Evolutionary conservation across 2,888 invertebrate genomes (phyloP), one percentile per base, ranked within the genome.

Genomic region (Drosophila borborema): DNA sequence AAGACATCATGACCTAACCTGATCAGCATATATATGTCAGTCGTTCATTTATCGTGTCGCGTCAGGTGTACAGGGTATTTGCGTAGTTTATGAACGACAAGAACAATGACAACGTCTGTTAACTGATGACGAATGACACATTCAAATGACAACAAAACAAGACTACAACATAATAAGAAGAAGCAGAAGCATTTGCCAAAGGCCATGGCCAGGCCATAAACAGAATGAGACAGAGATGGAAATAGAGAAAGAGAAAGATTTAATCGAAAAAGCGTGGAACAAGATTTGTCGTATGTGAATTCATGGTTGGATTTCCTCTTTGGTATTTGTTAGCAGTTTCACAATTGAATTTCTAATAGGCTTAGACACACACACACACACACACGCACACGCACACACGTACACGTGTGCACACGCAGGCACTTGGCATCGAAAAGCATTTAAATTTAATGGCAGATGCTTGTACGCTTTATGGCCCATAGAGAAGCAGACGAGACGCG

Each of bases 331-430:
- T 48, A 38, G 59, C 48, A 40, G 64, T 80, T 73, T 66, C 66
- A 68, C 82, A 79, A 84, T 85, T 85, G 89, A 89, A 89, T 89
- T 84, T 89, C 85, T 87, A 89, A 85, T 89, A 75, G 89, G 77
- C 80, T 73, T 74, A 72, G 51, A 51, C 49, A 8, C 23, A 46
- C 60, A 55, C n/a, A 54, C 54, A 36, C 18, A 23, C 16, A 45
- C 40, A 23, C n/a, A 7, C 3, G 18, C 14, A 48, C 48, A 20
- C 16, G 43, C 58, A 46, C 12, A 54, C 28, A n/a, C 38, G 2
- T 3, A 34, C 34, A 45, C 45, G 51, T 51, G 28, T n/a, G 41
- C 55, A 41, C 16, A 49, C 49, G 16, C 34, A 28, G 48, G 62
- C 71, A 72, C 68, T 81, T 79, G 76, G 82, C 85, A 87, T 85